phyloP scores from a whole-genome alignment of 2,888 invertebrate genomes.

The Leptothorax acervorum region DNA sequence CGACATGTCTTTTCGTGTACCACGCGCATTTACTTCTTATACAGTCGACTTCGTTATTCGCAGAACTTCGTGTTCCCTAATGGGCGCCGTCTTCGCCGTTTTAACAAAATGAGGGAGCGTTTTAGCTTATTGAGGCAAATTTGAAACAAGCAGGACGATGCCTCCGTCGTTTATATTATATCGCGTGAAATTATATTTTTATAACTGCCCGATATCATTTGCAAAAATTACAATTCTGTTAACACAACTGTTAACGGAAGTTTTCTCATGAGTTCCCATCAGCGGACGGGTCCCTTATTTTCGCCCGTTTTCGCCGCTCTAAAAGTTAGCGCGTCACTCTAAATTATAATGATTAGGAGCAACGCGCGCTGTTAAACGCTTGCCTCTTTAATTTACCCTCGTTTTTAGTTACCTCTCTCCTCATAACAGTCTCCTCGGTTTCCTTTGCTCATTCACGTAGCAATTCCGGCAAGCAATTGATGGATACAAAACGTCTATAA shows the following conservation, averaged over 20 bases:
- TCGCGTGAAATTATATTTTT: not conserved
- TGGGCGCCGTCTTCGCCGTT: not conserved
- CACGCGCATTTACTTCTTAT: not conserved
- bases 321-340: not conserved
- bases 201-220: not conserved
- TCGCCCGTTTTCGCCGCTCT: not conserved
- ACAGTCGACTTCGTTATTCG: not conserved
- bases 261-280: not conserved
- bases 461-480: slow-evolving; percentile 3
- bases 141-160: not conserved
- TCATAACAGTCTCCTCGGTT: not conserved
- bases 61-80: not conserved
- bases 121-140: not conserved
- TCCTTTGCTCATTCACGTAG: not conserved
- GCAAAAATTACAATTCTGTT: not conserved
- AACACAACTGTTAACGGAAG: not conserved
- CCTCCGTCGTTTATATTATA: not conserved
- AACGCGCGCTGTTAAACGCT: not conserved
- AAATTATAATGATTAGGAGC: slow-evolving; percentile 17
- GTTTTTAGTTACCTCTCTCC: not conserved
- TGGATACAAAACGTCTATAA: not conserved
- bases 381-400: not conserved
- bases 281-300: not conserved
- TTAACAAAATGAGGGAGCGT: not conserved
- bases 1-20: not conserved